Evolutionary conservation across 2,797 vertebrate genomes (phyloP).

Genomic region (Knipowitschia caucasica): DNA sequence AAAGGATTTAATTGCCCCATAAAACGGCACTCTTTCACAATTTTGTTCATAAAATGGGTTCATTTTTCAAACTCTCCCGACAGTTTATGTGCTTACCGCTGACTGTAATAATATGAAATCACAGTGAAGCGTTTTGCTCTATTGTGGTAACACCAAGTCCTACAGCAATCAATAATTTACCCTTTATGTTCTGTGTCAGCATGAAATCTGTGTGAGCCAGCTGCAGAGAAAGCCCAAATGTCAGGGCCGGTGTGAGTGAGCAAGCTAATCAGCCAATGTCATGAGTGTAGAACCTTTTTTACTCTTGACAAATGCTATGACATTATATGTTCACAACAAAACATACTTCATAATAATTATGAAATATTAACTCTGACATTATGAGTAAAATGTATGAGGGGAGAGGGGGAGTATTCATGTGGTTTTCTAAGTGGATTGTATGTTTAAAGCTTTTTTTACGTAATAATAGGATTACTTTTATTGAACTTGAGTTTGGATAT

Average conservation of each 20-base stretch:
- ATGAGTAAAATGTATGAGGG: too few species aligned
- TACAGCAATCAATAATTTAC: conserved; percentile 30
- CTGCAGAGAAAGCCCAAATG: conserved; percentile 38
- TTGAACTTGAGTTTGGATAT: too few species aligned
- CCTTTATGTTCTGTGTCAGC: conserved; percentile 37
- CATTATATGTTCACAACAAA: too few species aligned
- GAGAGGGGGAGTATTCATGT: too few species aligned
- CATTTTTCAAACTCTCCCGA: background rate
- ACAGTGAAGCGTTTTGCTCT: conserved; percentile 4
- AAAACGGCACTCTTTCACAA: background rate
- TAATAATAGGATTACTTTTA: too few species aligned
- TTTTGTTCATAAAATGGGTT: background rate
- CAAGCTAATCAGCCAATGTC: too few species aligned
- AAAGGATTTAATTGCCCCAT: background rate
- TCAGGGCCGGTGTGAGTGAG: conserved; percentile 32
- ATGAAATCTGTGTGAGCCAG: conserved; percentile 9
- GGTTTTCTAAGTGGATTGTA: too few species aligned
- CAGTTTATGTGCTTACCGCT: background rate
- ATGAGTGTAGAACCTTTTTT: too few species aligned
- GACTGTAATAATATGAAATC: conserved; percentile 6
- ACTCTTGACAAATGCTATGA: too few species aligned
- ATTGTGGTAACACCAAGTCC: conserved; percentile 17
- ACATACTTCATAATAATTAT: too few species aligned
- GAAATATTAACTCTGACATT: too few species aligned
- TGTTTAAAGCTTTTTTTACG: too few species aligned